Percentiles rank a stretch among this genome's conserved stretches.
phyloP scores from a whole-genome alignment of 2,888 invertebrate genomes.

The Heterodera filipjevi region DNA sequence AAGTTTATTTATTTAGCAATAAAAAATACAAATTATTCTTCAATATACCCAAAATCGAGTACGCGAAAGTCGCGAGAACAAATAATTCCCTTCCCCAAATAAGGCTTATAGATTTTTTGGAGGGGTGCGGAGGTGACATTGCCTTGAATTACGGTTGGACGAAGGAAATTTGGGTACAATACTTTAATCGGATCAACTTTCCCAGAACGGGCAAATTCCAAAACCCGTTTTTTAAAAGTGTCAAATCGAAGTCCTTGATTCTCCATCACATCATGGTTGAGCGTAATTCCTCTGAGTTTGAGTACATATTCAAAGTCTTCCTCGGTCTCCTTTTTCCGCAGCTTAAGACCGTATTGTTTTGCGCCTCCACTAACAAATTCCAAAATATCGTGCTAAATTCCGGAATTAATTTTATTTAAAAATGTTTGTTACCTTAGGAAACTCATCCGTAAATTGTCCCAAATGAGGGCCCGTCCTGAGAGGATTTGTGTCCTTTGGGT shows the following conservation, averaged over 20 bases:
- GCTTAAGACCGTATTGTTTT: neutral
- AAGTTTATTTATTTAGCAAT: neutral
- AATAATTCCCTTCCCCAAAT: conserved; percentile 11
- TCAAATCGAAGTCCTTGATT: conserved; percentile 12
- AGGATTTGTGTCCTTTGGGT: neutral
- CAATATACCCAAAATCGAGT: conserved; percentile 16
- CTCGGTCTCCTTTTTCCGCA: neutral
- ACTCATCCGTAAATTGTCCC: conserved; percentile 24
- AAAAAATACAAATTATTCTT: neutral
- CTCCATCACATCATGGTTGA: neutral
- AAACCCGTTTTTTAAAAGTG: conserved; percentile 9
- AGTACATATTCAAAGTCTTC: neutral
- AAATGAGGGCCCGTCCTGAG: neutral
- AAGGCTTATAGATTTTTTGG: conserved; percentile 10
- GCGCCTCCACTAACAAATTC: conserved; percentile 8
- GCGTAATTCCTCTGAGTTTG: neutral
- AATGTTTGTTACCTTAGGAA: neutral
- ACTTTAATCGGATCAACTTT: neutral
- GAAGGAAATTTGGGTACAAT: conserved; percentile 9
- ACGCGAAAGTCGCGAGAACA: neutral
- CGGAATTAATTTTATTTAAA: neutral
- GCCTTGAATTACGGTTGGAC: neutral
- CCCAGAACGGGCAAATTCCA: conserved; percentile 4
- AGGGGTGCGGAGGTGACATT: neutral
- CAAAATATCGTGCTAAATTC: conserved; percentile 10